A percentile compares a stretch with the other conserved stretches of the same genome.
These are phyloP conservation scores for Lasioglossum leucozonium DNA, from an alignment of 2,888 invertebrate species.

Conservation along the genomic window DNA sequence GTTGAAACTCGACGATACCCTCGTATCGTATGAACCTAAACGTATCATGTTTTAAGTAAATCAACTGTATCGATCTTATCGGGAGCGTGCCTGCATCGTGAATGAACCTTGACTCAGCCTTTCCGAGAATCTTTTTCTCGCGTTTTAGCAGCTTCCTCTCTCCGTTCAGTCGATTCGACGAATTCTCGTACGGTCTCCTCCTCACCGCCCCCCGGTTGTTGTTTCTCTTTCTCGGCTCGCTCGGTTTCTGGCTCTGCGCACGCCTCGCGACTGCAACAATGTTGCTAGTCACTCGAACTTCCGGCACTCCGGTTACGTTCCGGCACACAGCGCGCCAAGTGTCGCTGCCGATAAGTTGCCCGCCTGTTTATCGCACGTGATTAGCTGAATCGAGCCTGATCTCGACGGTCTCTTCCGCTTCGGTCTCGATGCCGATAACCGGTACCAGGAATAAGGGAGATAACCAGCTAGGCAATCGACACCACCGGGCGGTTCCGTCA, in stretches of 20 bases:
- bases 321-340: conserved; percentile 37
- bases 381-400: conserved; percentile 29
- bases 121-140: conserved; percentile 1
- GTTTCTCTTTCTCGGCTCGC: not conserved
- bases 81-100: not conserved
- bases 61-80: not conserved
- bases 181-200: conserved; percentile 18
- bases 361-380: conserved; percentile 39
- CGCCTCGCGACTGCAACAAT: conserved; percentile 41
- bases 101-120: not conserved
- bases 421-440: conserved; percentile 24
- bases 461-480: conserved; percentile 20
- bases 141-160: not conserved
- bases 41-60: not conserved
- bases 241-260: not conserved
- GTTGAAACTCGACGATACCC: not conserved
- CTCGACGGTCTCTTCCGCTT: conserved; percentile 6
- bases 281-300: conserved; percentile 49
- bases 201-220: too few relatives aligned
- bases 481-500: not conserved
- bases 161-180: conserved; percentile 11
- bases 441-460: conserved; percentile 40
- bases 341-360: conserved; percentile 42
- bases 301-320: conserved; percentile 67
- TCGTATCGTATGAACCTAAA: not conserved